Evolutionary conservation across 2,888 invertebrate genomes (phyloP).

Genomic region (Ceratothoa steindachneri): DNA sequence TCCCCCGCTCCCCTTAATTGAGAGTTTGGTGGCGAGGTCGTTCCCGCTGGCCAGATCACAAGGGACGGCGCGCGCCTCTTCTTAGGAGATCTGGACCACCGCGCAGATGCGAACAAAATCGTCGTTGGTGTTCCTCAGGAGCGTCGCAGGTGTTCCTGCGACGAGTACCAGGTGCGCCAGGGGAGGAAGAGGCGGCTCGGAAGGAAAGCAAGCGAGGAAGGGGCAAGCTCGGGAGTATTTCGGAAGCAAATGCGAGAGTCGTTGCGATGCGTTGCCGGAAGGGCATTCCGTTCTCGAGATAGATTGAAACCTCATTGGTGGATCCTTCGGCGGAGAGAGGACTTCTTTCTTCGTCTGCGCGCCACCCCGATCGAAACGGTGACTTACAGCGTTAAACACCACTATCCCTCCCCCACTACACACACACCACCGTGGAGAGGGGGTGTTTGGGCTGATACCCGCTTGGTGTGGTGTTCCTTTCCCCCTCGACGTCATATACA

Average conservation of each 20-base stretch:
- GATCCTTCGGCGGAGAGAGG: neutral
- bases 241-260: neutral
- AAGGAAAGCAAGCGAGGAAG: constrained; percentile 1
- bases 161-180: constrained; percentile 3
- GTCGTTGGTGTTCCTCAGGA: constrained; percentile 8
- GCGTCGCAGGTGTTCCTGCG: constrained; percentile 10
- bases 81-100: constrained; percentile 13
- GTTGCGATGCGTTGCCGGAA: neutral
- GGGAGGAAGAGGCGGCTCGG: constrained; percentile 1
- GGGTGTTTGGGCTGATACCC: too few relatives aligned
- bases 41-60: constrained; percentile 2
- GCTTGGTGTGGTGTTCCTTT: too few relatives aligned
- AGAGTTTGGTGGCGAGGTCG: neutral
- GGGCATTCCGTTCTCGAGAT: neutral
- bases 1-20: constrained; percentile 5
- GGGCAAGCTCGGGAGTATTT: neutral
- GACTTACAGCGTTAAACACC: neutral
- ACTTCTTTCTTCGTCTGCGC: neutral
- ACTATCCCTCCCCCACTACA: too few relatives aligned
- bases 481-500: too few relatives aligned
- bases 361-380: neutral
- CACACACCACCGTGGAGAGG: too few relatives aligned
- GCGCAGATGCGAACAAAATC: constrained; percentile 12
- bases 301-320: neutral
- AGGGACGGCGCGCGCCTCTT: neutral